A percentile compares a stretch with the other conserved stretches of the same genome.
Conservation (phyloP, 2,113 vertebrate species). For the Heloderma charlesbogerti region DNA sequence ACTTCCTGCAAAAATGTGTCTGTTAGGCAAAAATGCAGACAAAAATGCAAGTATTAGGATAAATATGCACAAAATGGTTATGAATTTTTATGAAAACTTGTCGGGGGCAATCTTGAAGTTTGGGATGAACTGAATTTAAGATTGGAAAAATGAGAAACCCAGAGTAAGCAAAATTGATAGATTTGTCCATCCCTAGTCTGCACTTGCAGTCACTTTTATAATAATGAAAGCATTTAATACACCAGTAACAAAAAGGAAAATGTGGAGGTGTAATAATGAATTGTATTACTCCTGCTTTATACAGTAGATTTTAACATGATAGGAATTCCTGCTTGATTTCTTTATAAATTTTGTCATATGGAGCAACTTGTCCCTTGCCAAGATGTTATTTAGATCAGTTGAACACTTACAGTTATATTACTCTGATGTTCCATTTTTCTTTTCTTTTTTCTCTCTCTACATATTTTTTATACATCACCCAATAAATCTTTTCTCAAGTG, state of each 20-base stretch:
- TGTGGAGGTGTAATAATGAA: background rate
- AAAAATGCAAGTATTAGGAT: too few relatives aligned
- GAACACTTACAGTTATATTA: slow-evolving; percentile 50
- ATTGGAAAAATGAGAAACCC: too few relatives aligned
- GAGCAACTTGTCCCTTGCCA: slow-evolving; percentile 37
- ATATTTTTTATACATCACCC: slow-evolving; percentile 62
- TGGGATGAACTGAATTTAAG: too few relatives aligned
- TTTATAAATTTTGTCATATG: background rate
- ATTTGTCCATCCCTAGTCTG: background rate
- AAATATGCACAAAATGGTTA: too few relatives aligned
- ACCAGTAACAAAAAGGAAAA: background rate
- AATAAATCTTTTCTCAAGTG: slow-evolving; percentile 76
- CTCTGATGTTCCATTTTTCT: slow-evolving; percentile 63
- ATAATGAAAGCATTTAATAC: background rate
- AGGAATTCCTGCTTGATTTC: background rate
- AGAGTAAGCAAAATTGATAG: too few relatives aligned
- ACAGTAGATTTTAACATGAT: background rate
- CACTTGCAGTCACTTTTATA: background rate
- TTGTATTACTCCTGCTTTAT: slow-evolving; percentile 25
- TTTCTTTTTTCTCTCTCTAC: slow-evolving; percentile 49
- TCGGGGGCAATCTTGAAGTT: too few relatives aligned
- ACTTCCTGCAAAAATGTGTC: too few relatives aligned
- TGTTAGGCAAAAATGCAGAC: too few relatives aligned
- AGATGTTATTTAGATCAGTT: slow-evolving; percentile 54
- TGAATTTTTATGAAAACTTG: too few relatives aligned